phyloP scores from a whole-genome alignment of 2,888 invertebrate species.

The Trichogramma dendrolimi region DNA sequence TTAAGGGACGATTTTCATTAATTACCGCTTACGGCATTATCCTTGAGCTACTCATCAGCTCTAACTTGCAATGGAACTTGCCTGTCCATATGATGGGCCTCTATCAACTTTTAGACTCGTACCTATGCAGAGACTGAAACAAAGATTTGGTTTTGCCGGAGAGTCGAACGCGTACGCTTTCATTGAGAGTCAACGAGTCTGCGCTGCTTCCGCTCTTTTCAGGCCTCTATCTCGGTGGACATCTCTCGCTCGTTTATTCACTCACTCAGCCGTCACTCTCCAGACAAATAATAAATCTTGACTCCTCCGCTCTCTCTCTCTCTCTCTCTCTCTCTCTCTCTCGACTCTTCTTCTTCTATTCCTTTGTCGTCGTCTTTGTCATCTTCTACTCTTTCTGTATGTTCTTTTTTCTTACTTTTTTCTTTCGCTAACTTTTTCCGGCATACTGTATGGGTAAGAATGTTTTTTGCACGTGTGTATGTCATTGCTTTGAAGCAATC shows the following conservation, averaged over 20 bases:
- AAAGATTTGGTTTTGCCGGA: too few species aligned
- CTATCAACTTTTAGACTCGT: too few species aligned
- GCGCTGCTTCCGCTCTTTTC: conserved; percentile 44
- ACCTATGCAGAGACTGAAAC: too few species aligned
- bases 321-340: conserved; percentile 18
- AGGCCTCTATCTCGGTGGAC: conserved; percentile 44
- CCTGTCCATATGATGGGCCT: too few species aligned
- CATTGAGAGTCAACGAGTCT: conserved; percentile 48
- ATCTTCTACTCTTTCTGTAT: conserved; percentile 6
- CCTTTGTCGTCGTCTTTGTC: conserved; percentile 12
- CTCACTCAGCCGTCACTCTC: conserved; percentile 28
- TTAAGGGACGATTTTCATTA: conserved; percentile 4
- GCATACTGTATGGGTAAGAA: too few species aligned
- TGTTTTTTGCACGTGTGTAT: too few species aligned
- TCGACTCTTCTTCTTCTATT: conserved; percentile 13
- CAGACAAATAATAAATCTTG: conserved; percentile 44
- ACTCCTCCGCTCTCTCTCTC: conserved; percentile 32
- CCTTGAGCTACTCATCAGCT: too few species aligned
- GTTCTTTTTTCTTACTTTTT: too few species aligned
- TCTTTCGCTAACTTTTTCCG: too few species aligned
- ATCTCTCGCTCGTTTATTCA: conserved; percentile 40
- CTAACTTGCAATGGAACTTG: too few species aligned
- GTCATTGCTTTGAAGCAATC: too few species aligned
- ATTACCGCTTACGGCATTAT: too few species aligned
- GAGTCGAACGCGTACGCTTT: conserved; percentile 27